Evolutionary conservation across 1,140 invertebrate species (phyloP).

Genomic region (Sitobion miscanthi): DNA sequence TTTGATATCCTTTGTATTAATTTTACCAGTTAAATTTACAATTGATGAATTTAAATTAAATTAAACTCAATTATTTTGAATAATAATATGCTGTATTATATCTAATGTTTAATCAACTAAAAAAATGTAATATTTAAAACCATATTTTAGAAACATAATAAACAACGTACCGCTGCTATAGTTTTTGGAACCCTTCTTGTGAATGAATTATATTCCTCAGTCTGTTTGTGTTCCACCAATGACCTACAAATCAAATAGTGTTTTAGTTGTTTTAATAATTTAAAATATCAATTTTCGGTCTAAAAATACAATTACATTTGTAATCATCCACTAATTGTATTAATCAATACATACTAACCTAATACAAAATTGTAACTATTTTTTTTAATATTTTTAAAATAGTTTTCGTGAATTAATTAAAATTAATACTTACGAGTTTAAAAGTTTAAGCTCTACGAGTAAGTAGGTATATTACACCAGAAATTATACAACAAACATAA

Average conservation of each 20-base stretch:
- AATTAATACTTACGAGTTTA: too few species aligned
- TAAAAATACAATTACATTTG: background rate
- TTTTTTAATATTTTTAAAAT: too few species aligned
- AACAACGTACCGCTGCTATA: constrained; percentile 68
- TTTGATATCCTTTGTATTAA: background rate
- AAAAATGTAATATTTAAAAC: background rate
- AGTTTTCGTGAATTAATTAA: too few species aligned
- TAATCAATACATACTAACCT: background rate
- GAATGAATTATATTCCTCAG: constrained; percentile 67
- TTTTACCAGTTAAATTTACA: background rate
- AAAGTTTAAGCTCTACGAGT: background rate
- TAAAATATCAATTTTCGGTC: background rate
- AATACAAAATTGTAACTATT: too few species aligned
- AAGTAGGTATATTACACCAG: background rate
- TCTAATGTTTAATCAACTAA: background rate
- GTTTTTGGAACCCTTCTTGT: constrained; percentile 70
- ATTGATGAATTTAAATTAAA: background rate
- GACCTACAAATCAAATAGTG: constrained; percentile 62
- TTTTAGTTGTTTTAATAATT: background rate
- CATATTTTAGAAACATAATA: background rate
- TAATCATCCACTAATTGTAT: background rate
- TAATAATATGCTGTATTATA: background rate
- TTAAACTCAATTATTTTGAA: background rate
- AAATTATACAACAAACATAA: background rate
- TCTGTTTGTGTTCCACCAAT: constrained; percentile 68